Percentiles rank a stretch among this genome's conserved stretches.
These are phyloP conservation scores for Acromyrmex heyeri DNA, from an alignment of 1,140 invertebrate species.

Conservation along the genomic window DNA sequence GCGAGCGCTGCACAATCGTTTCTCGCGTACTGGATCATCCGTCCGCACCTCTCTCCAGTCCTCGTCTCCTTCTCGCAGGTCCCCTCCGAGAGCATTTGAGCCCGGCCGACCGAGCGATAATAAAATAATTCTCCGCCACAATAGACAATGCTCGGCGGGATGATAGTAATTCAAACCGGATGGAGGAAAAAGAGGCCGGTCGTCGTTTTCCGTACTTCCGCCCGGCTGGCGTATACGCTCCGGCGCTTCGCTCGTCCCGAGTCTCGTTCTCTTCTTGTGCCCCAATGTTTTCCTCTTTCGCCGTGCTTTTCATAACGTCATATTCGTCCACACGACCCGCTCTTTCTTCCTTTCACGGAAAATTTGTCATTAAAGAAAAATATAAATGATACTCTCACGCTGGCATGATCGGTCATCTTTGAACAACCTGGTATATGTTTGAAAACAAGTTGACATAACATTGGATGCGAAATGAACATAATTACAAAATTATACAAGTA, in stretches of 20 bases:
- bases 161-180: conserved; percentile 85
- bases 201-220: conserved; percentile 82
- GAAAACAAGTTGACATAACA: not conserved
- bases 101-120: conserved; percentile 81
- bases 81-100: conserved; percentile 60
- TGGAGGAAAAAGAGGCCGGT: conserved; percentile 74
- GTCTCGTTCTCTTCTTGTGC: not conserved
- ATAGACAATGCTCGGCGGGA: conserved; percentile 83
- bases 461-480: not conserved
- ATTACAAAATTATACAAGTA: too few relatives aligned
- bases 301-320: conserved; percentile 33
- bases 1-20: conserved; percentile 59
- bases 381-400: conserved; percentile 42
- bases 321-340: not conserved
- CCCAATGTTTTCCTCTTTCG: conserved; percentile 25
- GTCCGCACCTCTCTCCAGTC: not conserved
- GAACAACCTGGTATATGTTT: not conserved
- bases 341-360: conserved; percentile 59
- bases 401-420: not conserved
- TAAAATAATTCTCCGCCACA: conserved; percentile 86
- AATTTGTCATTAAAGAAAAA: conserved; percentile 74
- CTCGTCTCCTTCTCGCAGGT: not conserved
- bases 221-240: conserved; percentile 57
- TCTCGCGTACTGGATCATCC: conserved; percentile 46
- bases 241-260: conserved; percentile 46